Conservation (phyloP, 1,140 invertebrate genomes). For the Hylyphantes graminicola region DNA sequence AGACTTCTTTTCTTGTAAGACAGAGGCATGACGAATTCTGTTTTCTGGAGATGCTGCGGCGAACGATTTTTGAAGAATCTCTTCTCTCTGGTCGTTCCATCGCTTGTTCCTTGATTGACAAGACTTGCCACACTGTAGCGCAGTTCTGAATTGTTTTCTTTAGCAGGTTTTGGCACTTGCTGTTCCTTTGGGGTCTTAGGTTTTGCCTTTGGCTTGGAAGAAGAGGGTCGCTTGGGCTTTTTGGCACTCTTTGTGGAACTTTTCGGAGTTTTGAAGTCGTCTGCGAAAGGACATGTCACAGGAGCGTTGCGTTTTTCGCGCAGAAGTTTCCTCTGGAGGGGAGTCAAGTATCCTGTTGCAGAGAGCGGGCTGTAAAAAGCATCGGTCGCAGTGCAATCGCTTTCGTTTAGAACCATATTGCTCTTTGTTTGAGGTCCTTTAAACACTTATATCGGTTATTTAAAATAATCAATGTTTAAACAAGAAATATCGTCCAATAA, state of each 20-base stretch:
- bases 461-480: too few species aligned
- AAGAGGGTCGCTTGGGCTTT: background rate
- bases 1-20: background rate
- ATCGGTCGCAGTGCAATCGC: too few species aligned
- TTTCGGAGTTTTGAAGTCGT: background rate
- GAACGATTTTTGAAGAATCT: constrained; percentile 41
- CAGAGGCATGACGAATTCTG: constrained; percentile 1
- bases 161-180: background rate
- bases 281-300: background rate
- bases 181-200: background rate
- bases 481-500: too few species aligned
- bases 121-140: background rate
- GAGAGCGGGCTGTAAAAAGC: constrained; percentile 16
- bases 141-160: background rate
- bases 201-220: background rate
- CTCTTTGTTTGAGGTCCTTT: too few species aligned
- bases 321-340: constrained; percentile 36
- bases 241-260: background rate
- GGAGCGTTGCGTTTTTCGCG: constrained; percentile 17
- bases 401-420: too few species aligned
- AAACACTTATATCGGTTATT: too few species aligned
- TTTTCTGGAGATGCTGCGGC: constrained; percentile 27
- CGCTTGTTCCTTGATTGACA: background rate
- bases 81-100: background rate
- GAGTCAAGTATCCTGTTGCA: constrained; percentile 13